These are phyloP conservation scores for Periparus ater DNA, from an alignment of 2,797 vertebrate genomes.

Conservation along the genomic window DNA sequence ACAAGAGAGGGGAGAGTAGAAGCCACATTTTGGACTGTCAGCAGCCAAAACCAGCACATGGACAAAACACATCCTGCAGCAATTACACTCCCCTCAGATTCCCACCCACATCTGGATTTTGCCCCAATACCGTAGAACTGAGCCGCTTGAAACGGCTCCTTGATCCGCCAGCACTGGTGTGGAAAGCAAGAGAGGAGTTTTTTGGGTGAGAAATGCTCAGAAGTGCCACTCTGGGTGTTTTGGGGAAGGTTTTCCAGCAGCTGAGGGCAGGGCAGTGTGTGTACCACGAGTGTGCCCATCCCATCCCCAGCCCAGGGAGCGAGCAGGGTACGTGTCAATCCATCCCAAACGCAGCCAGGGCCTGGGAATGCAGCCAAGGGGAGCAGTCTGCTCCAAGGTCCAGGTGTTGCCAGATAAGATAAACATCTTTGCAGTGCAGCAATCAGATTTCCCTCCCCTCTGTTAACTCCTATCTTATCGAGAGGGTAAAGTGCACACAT, in stretches of 20 bases:
- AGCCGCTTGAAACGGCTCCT: not conserved
- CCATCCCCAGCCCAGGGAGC: not conserved
- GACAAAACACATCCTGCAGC: not conserved
- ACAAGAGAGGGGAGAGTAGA: not conserved
- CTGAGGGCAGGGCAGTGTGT: accelerated
- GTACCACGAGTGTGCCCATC: accelerated
- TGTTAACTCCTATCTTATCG: not conserved
- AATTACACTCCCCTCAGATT: not conserved
- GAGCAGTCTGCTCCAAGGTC: not conserved
- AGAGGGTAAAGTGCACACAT: not conserved
- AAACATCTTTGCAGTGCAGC: not conserved
- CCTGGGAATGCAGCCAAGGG: not conserved
- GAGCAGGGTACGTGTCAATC: not conserved
- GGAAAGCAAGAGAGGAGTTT: not conserved
- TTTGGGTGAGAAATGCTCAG: not conserved
- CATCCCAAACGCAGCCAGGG: not conserved
- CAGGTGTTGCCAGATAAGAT: not conserved
- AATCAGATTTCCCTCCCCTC: not conserved
- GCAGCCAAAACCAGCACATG: not conserved
- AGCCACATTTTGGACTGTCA: accelerated
- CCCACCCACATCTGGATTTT: not conserved
- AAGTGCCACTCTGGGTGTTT: not conserved
- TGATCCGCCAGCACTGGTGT: accelerated
- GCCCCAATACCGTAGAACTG: not conserved
- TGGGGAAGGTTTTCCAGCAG: not conserved